phyloP scores from a whole-genome alignment of 2,113 vertebrate genomes.

The Mus pahari region DNA sequence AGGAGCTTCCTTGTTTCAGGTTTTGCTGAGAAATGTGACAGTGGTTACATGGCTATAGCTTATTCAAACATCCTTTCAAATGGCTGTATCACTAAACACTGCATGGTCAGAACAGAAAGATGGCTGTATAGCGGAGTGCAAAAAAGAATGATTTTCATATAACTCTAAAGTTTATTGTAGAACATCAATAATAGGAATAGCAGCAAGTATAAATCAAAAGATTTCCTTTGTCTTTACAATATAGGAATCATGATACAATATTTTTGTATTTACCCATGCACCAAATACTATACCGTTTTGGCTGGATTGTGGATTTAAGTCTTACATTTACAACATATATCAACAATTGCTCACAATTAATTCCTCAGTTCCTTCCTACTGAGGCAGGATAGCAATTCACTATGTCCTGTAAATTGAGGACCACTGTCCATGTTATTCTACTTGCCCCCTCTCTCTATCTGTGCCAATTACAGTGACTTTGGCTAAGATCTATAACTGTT shows the following conservation, averaged over 20 bases:
- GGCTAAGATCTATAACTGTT: not conserved
- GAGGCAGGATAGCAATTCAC: not conserved
- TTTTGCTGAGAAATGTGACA: conserved; percentile 33
- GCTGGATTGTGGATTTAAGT: not conserved
- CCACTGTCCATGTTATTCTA: not conserved
- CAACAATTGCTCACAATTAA: not conserved
- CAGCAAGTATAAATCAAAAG: conserved; percentile 31
- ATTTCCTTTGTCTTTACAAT: not conserved
- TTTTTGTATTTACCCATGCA: conserved; percentile 38
- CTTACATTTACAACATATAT: not conserved
- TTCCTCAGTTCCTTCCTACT: not conserved
- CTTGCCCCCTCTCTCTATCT: not conserved
- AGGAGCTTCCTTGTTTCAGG: conserved; percentile 50
- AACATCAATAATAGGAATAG: conserved; percentile 26
- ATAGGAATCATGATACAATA: not conserved
- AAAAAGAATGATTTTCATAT: not conserved
- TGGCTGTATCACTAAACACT: conserved; percentile 3
- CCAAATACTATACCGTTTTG: conserved; percentile 29
- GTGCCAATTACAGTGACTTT: not conserved
- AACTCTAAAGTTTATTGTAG: not conserved
- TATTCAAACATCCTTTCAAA: not conserved
- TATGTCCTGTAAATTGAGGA: not conserved
- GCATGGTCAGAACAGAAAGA: not conserved
- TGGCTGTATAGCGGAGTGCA: not conserved
- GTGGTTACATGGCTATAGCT: not conserved